Conservation (phyloP, 2,888 invertebrate species). For the Chouioia cunea region DNA sequence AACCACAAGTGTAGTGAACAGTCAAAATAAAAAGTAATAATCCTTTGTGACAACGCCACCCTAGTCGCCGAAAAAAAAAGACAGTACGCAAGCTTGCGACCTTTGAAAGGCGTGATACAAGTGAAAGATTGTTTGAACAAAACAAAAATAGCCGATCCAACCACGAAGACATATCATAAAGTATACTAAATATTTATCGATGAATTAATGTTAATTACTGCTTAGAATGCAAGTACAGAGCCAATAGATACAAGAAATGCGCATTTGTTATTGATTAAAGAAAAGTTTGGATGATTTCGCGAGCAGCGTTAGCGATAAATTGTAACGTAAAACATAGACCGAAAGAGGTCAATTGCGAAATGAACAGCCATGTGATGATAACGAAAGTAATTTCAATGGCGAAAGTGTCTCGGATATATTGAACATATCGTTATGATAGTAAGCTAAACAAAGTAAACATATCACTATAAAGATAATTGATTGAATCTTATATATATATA, state of each 20-base stretch:
- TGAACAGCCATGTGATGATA: conserved; percentile 1
- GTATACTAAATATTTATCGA: conserved; percentile 24
- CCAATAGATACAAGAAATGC: conserved; percentile 23
- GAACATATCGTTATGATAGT: conserved; percentile 35
- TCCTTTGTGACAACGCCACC: conserved; percentile 1
- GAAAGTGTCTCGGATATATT: conserved; percentile 21
- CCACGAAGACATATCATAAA: conserved; percentile 47
- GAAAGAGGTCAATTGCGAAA: not conserved
- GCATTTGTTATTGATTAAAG: conserved; percentile 12
- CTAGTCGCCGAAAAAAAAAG: conserved; percentile 3
- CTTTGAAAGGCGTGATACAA: conserved; percentile 29
- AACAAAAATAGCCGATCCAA: conserved; percentile 33
- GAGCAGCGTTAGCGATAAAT: not conserved
- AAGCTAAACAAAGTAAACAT: conserved; percentile 39
- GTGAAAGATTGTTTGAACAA: conserved; percentile 15
- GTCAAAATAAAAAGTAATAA: too few species aligned
- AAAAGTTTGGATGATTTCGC: not conserved
- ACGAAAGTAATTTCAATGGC: not conserved
- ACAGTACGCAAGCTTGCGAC: not conserved
- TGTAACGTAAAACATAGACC: not conserved
- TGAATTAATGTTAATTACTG: conserved; percentile 16
- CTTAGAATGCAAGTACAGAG: conserved; percentile 20
- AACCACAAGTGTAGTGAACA: too few species aligned
- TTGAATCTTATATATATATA: conserved; percentile 36
- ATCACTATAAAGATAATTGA: conserved; percentile 38